Evolutionary conservation across 1,140 invertebrate genomes (phyloP).

Genomic region (Protaetia brevitarsis): DNA sequence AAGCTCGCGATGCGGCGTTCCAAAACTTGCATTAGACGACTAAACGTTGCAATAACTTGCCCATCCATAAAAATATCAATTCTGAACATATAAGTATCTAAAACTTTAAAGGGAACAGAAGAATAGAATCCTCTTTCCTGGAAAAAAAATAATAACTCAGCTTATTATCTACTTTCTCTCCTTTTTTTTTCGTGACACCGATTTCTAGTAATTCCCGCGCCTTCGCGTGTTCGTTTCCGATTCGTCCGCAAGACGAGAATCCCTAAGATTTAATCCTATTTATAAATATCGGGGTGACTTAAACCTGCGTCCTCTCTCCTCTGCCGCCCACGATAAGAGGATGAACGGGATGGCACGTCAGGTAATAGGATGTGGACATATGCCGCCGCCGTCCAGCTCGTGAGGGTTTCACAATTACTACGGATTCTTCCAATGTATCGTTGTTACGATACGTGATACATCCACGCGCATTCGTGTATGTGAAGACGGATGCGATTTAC

Average conservation of each 20-base stretch:
- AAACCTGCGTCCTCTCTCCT: neutral
- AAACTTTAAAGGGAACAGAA: too few relatives aligned
- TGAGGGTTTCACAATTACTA: slow-evolving; percentile 14
- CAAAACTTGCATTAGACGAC: too few relatives aligned
- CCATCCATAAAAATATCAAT: too few relatives aligned
- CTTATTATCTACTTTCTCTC: too few relatives aligned
- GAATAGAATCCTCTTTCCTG: too few relatives aligned
- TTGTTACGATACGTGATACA: slow-evolving; percentile 6
- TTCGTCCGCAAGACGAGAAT: neutral
- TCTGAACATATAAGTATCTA: too few relatives aligned
- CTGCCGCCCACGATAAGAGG: neutral
- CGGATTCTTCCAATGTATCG: slow-evolving; percentile 11
- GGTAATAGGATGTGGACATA: slow-evolving; percentile 15
- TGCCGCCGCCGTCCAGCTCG: neutral
- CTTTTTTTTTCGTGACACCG: too few relatives aligned
- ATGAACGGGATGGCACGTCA: neutral
- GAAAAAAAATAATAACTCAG: too few relatives aligned
- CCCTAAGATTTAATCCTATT: slow-evolving; percentile 16
- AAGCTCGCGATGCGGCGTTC: too few relatives aligned
- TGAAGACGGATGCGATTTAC: slow-evolving; percentile 7
- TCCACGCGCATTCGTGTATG: neutral
- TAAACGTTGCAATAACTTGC: too few relatives aligned
- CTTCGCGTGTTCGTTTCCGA: neutral
- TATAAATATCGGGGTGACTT: slow-evolving; percentile 9
- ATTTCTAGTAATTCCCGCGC: too few relatives aligned